These are phyloP conservation scores for Dascillus cervinus DNA, from an alignment of 2,888 invertebrate species.

Conservation along the genomic window DNA sequence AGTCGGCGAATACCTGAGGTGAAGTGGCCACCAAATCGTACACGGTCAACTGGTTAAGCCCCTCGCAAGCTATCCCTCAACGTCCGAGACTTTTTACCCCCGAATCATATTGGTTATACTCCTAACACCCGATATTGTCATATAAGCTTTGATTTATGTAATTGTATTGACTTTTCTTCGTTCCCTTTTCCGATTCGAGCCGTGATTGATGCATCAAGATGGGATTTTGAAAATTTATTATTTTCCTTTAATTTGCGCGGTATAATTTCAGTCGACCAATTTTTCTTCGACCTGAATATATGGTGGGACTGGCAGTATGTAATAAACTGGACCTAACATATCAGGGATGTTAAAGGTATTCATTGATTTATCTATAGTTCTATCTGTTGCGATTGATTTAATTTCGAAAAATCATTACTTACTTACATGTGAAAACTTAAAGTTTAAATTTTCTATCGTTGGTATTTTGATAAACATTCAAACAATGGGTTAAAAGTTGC, in stretches of 20 bases:
- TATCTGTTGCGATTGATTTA: too few relatives aligned
- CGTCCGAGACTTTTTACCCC: slow-evolving; percentile 27
- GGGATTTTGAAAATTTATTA: too few relatives aligned
- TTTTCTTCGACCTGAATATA: too few relatives aligned
- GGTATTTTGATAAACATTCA: too few relatives aligned
- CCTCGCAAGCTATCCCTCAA: slow-evolving; percentile 25
- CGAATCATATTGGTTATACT: slow-evolving; percentile 37
- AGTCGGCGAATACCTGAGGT: too few relatives aligned
- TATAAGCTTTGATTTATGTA: slow-evolving; percentile 41
- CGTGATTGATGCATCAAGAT: slow-evolving; percentile 9
- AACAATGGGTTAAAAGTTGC: too few relatives aligned
- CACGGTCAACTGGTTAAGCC: slow-evolving; percentile 15
- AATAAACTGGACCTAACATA: slow-evolving; percentile 32
- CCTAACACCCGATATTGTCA: slow-evolving; percentile 39
- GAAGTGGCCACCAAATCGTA: too few relatives aligned
- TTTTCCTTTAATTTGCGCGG: too few relatives aligned
- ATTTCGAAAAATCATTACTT: too few relatives aligned
- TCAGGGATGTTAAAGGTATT: slow-evolving; percentile 33
- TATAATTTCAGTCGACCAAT: too few relatives aligned
- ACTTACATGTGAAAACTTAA: too few relatives aligned
- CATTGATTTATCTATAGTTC: slow-evolving; percentile 40
- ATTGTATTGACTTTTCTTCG: slow-evolving; percentile 38
- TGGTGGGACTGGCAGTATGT: slow-evolving; percentile 19
- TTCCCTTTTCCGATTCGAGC: slow-evolving; percentile 19
- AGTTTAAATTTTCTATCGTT: too few relatives aligned